A percentile compares a stretch with the other conserved stretches of the same genome.
Evolutionary conservation across 2,797 vertebrate species (phyloP).

Genomic region (Myotis findleyi): DNA sequence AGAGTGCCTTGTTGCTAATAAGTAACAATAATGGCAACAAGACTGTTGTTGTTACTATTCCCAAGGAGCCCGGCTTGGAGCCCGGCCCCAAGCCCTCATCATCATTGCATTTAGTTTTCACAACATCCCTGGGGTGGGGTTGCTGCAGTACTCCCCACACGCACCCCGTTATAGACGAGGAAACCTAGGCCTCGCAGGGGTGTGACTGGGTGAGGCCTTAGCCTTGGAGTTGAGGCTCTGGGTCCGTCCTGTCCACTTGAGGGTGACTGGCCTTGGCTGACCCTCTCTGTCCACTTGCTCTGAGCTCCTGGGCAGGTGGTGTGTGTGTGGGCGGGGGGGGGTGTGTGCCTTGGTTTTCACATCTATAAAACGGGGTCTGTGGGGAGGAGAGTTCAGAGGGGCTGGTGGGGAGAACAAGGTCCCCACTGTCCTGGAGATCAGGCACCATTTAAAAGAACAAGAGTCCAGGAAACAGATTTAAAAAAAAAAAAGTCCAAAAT

Average conservation of each 20-base stretch:
- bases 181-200: background rate
- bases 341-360: background rate
- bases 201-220: background rate
- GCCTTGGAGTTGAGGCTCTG: no score
- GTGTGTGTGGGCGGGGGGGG: background rate
- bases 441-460: background rate
- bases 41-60: fast-evolving
- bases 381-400: background rate
- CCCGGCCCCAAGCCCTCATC: fast-evolving
- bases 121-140: background rate
- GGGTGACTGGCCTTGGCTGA: background rate
- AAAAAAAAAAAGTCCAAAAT: background rate
- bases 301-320: background rate
- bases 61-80: background rate
- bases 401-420: background rate
- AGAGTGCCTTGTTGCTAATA: background rate
- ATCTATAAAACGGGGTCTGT: background rate
- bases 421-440: background rate
- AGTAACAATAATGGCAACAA: fast-evolving
- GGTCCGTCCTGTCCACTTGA: background rate
- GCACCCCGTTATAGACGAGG: background rate
- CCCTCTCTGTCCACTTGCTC: background rate
- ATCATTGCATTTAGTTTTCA: background rate
- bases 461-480: background rate
- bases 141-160: no score